Evolutionary conservation across 2,888 invertebrate species (phyloP).

Genomic region (Aproaerema taeniolella): DNA sequence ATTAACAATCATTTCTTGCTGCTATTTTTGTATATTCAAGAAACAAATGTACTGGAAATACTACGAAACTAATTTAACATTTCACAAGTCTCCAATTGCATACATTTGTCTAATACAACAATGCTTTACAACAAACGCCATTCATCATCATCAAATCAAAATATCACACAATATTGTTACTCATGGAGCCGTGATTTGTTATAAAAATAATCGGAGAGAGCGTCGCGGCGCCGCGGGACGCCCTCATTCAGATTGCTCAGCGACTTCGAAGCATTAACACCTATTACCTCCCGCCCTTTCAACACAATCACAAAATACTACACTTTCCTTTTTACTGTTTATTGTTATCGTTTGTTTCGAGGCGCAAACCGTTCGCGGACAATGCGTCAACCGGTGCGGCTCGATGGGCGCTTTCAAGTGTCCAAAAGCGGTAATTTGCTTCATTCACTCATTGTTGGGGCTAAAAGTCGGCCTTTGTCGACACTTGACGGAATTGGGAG

Average conservation of each 20-base stretch:
- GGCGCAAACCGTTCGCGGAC: constrained; percentile 67
- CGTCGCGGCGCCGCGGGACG: constrained; percentile 26
- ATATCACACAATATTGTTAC: constrained; percentile 58
- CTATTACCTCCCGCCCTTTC: constrained; percentile 58
- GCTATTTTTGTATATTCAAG: too few relatives aligned
- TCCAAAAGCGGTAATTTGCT: constrained; percentile 73
- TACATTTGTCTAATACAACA: too few relatives aligned
- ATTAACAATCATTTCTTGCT: too few relatives aligned
- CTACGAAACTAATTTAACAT: too few relatives aligned
- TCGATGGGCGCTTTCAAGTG: constrained; percentile 68
- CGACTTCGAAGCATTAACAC: constrained; percentile 69
- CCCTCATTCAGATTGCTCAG: constrained; percentile 53
- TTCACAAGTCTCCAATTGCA: too few relatives aligned
- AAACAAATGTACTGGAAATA: too few relatives aligned
- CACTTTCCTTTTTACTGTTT: constrained; percentile 74
- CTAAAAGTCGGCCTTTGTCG: constrained; percentile 74
- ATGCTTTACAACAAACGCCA: too few relatives aligned
- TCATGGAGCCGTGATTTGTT: constrained; percentile 63
- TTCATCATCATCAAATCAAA: constrained; percentile 37
- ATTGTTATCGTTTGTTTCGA: constrained; percentile 74
- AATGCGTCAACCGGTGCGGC: constrained; percentile 61
- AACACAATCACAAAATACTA: constrained; percentile 64
- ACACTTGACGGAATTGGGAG: constrained; percentile 70
- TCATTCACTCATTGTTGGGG: constrained; percentile 69
- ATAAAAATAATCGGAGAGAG: constrained; percentile 47